Evolutionary conservation across 2,888 invertebrate genomes (phyloP).

Genomic region (Chrysotoxum bicinctum): DNA sequence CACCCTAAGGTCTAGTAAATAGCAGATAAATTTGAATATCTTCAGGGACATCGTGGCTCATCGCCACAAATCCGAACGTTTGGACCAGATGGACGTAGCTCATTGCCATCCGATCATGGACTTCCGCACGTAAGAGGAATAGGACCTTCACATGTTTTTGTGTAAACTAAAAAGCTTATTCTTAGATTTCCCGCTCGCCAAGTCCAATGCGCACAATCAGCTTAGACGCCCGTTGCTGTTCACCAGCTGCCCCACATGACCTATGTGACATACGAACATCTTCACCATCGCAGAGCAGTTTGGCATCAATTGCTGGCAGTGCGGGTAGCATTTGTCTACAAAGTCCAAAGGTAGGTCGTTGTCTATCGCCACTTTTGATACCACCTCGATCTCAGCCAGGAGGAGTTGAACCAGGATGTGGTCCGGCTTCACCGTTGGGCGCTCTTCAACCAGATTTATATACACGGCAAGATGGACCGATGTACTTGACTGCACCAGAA

Average conservation of each 20-base stretch:
- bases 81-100: constrained; percentile 89
- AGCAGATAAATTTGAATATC: neutral
- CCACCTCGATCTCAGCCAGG: constrained; percentile 86
- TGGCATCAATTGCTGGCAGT: constrained; percentile 84
- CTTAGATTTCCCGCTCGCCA: constrained; percentile 86
- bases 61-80: constrained; percentile 93
- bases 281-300: constrained; percentile 88
- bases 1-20: neutral
- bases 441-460: constrained; percentile 94
- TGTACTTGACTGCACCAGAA: constrained; percentile 86
- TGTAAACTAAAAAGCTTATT: neutral
- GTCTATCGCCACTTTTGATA: constrained; percentile 90
- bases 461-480: constrained; percentile 89
- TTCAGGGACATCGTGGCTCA: constrained; percentile 89
- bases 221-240: constrained; percentile 87
- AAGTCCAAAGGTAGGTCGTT: constrained; percentile 82
- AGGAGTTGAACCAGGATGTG: constrained; percentile 79
- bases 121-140: constrained; percentile 71
- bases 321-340: constrained; percentile 76
- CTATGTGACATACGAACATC: constrained; percentile 83
- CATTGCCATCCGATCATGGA: constrained; percentile 80
- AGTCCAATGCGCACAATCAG: constrained; percentile 91
- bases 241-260: constrained; percentile 82
- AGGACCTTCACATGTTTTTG: neutral
- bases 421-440: constrained; percentile 86